Percentiles rank a stretch among this genome's conserved stretches.
phyloP scores from a whole-genome alignment of 2,888 invertebrate species.

The Helobdella robusta region DNA sequence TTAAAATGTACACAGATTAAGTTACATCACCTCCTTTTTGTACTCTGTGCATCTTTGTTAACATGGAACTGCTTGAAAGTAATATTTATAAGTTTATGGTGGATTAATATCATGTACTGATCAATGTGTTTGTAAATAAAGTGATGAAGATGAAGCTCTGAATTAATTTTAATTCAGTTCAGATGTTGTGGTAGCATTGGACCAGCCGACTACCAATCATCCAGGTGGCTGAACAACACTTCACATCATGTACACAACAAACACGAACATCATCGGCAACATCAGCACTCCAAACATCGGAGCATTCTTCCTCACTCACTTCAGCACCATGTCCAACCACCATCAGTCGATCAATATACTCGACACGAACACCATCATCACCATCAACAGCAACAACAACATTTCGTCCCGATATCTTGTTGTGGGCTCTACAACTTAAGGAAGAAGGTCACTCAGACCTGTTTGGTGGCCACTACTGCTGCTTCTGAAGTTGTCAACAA shows the following conservation, averaged over 20 bases:
- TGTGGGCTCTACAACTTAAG: slow-evolving; percentile 12
- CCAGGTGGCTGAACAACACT: slow-evolving; percentile 2
- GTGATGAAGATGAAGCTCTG: too few relatives aligned
- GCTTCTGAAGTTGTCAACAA: too few relatives aligned
- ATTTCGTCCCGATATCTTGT: slow-evolving; percentile 13
- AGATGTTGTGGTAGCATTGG: slow-evolving; percentile 16
- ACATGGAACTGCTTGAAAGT: too few relatives aligned
- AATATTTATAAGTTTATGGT: too few relatives aligned
- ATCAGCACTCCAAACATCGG: too few relatives aligned
- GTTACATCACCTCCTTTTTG: too few relatives aligned
- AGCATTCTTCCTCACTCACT: too few relatives aligned
- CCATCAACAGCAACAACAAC: neutral
- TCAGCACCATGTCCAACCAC: neutral
- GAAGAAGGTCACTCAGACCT: neutral
- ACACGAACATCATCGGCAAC: too few relatives aligned
- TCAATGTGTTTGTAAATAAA: neutral
- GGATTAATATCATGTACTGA: too few relatives aligned
- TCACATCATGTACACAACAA: neutral
- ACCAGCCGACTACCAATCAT: slow-evolving; percentile 2
- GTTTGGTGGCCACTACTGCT: neutral
- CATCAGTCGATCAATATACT: neutral
- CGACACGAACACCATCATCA: neutral
- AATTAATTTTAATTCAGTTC: slow-evolving; percentile 6
- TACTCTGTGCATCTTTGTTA: too few relatives aligned
- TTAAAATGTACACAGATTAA: too few relatives aligned